Conservation (phyloP, 1,140 invertebrate species). For the Conus ventricosus region DNA sequence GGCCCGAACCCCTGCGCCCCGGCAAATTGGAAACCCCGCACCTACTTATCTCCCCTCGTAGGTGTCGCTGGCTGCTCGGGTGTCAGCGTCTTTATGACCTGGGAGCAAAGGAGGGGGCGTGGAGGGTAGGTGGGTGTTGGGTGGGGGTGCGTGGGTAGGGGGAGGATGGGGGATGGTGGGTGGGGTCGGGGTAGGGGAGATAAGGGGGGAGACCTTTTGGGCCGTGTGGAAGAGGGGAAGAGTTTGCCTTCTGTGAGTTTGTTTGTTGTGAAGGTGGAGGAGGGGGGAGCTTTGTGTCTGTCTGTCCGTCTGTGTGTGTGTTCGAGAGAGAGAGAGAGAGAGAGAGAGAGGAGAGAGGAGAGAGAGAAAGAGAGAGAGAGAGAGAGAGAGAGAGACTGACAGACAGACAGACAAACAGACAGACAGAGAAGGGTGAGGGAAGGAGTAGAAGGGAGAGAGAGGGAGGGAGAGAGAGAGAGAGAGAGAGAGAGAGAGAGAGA, state of each 20-base stretch:
- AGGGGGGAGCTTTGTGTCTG: background rate
- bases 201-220: no score
- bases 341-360: background rate
- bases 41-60: background rate
- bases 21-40: constrained; percentile 4
- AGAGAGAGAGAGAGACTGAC: background rate
- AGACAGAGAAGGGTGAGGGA: background rate
- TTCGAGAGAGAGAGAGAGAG: no score
- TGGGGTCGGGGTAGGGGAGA: background rate
- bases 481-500: background rate
- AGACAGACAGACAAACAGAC: background rate
- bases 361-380: background rate
- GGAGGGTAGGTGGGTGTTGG: background rate
- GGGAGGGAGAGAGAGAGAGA: constrained; percentile 1
- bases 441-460: background rate
- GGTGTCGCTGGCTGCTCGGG: background rate
- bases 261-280: no score
- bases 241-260: no score
- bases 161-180: background rate
- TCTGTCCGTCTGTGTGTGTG: background rate
- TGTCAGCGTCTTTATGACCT: constrained; percentile 1
- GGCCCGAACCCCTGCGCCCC: background rate
- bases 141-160: background rate
- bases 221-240: no score
- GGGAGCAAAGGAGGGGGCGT: background rate